Evolutionary conservation across 2,888 invertebrate genomes (phyloP), one percentile per base, ranked within the genome.

Genomic region (Dugesia japonica): DNA sequence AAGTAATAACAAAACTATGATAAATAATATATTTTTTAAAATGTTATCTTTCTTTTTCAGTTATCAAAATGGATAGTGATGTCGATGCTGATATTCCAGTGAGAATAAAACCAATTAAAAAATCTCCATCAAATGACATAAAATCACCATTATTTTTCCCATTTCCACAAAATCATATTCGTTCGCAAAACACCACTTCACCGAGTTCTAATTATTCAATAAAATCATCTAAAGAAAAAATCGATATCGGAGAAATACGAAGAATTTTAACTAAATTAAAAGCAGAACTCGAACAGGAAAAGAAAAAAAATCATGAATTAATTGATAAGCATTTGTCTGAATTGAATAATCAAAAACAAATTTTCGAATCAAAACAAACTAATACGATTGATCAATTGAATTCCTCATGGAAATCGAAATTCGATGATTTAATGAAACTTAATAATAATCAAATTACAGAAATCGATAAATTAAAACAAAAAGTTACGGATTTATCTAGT

Each of bases 51-150:
- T n/a, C n/a, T 7, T 7, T 31, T 31, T 31, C 13, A 31, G 31
- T 7, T 31, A 4, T 31, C 4, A 4, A 7, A 56, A 56, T 56
- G 56, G 56, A 56, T n/a, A 56, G 56, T 23, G 56, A 56, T n/a
- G 23, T 56, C n/a, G 56, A 56, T n/a, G 20, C 23, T n/a, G 56
- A 56, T 56, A 56, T 56, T 56, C 56, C 56, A 56, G 56, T 56
- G 4, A n/a, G 56, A n/a, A 56, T 56, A n/a, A 56, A 56, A 56
- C 56, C 56, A 23, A 56, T n/a, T 56, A n/a, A n/a, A 56, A 38
- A 38, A 17, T 7, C 4, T 4, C n/a, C 56, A 20, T n/a, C 4
- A 23, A 56, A 20, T 23, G 56, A 56, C 4, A 56, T 23, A 13
- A 56, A 56, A 23, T 56, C 56, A 9, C 56, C 56, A n/a, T 56